Evolutionary conservation across 2,888 invertebrate genomes (phyloP).

Genomic region (Ariolimax columbianus): DNA sequence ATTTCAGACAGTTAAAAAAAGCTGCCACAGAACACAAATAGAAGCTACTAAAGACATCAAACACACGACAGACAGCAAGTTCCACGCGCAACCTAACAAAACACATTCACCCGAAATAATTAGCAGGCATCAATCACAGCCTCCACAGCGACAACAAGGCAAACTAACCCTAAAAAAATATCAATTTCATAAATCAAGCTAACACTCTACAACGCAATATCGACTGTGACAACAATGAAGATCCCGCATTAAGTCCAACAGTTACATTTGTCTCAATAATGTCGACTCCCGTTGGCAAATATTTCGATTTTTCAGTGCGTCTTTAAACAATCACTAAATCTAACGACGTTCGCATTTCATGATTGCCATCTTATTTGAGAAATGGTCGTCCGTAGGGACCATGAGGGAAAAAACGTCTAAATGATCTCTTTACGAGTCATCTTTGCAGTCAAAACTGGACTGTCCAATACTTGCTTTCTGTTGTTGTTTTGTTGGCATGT

Average conservation of each 20-base stretch:
- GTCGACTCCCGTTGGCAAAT: constrained; percentile 2
- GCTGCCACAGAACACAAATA: too few species aligned
- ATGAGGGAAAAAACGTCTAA: not conserved
- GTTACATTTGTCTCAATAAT: constrained; percentile 16
- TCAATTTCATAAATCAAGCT: not conserved
- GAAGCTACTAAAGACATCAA: too few species aligned
- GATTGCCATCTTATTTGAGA: not conserved
- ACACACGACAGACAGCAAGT: not conserved
- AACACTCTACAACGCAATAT: not conserved
- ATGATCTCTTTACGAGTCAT: too few species aligned
- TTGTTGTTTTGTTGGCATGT: too few species aligned
- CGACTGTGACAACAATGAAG: not conserved
- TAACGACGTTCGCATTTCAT: not conserved
- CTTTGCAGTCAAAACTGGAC: not conserved
- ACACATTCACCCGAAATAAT: not conserved
- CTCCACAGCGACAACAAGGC: not conserved
- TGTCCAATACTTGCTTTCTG: not conserved
- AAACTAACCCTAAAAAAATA: not conserved
- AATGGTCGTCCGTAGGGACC: not conserved
- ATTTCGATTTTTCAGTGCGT: not conserved
- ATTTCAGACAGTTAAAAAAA: too few species aligned
- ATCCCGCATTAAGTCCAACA: not conserved
- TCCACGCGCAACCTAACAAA: not conserved
- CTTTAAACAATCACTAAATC: not conserved
- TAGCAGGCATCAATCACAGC: not conserved